Percentiles rank a stretch among this genome's conserved stretches.
These are phyloP conservation scores for Agrochola circellaris DNA, from an alignment of 2,888 invertebrate species.

Conservation along the genomic window DNA sequence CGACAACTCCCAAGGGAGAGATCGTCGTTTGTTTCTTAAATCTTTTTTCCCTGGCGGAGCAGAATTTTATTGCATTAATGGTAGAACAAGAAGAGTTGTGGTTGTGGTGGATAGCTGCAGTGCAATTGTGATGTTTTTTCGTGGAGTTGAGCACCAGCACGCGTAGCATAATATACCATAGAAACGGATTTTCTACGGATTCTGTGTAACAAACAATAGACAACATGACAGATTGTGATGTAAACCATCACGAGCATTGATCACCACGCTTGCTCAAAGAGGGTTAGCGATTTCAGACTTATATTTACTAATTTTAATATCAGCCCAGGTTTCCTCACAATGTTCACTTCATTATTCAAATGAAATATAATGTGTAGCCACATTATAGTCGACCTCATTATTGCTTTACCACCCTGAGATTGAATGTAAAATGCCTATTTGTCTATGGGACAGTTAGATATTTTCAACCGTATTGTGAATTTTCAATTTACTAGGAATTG, in stretches of 20 bases:
- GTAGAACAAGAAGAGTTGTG: background rate
- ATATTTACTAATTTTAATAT: no score
- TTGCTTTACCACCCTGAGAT: background rate
- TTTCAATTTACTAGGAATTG: background rate
- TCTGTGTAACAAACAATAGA: no score
- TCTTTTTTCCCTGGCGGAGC: background rate
- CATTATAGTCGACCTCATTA: background rate
- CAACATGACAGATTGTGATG: no score
- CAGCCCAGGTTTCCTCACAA: no score
- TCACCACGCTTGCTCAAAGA: no score
- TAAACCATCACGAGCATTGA: no score
- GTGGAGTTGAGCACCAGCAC: background rate
- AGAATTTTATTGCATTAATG: constrained; percentile 8
- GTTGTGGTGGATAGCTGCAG: constrained; percentile 7
- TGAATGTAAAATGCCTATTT: background rate
- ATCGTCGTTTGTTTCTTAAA: constrained; percentile 24
- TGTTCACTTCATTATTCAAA: background rate
- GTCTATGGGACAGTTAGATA: background rate
- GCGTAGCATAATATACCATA: no score
- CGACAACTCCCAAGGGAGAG: constrained; percentile 39
- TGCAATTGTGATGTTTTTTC: background rate
- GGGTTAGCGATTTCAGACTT: no score
- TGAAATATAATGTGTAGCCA: background rate
- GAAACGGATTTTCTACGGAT: no score
- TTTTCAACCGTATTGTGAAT: background rate